Evolutionary conservation across 2,888 invertebrate genomes (phyloP), one percentile per base, ranked within the genome.

Genomic region (Himalopsyche tibetana): DNA sequence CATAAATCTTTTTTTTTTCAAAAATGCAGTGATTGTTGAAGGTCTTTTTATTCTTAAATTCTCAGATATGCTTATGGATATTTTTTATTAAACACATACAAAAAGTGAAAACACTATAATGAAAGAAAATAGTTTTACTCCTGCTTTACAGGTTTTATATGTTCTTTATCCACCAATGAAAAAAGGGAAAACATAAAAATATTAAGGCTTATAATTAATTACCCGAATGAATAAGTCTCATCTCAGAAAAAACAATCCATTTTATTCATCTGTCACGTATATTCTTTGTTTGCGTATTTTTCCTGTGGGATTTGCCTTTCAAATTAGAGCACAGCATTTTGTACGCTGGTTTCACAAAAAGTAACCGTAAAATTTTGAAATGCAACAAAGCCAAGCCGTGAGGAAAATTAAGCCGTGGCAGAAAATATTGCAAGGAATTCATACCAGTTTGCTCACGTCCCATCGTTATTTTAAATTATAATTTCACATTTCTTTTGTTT

Each of bases 291-390:
- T 42, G 38, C 5, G 45, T 40, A n/a, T 42, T 80, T n/a, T 80
- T 80, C 19, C 15, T 28, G 36, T 9, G 42, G 5, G 17, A 80
- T 80, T 42, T 80, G 42, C 15, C 1, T 80, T 80, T 80, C 45
- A 80, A 80, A 80, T 80, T 80, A 80, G 45, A 80, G 17, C 80
- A n/a, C 80, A 80, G n/a, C 2, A 38, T 80, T 19, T 80, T 80
- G 28, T 63, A 63, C 19, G n/a, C 11, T 63, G 11, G n/a, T 63
- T 63, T 63, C 28, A 28, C 56, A 69, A 69, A 74, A 74, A 19
- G 36, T 74, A 74, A 74, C 12, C 36, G 36, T 36, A 74, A 5
- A 74, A 74, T 4, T 12, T n/a, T 63, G 9, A 28, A 69, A 74
- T 74, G 15, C 74, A 74, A 36, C 36, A 12, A 36, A 74, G 28